A percentile compares a stretch with the other conserved stretches of the same genome.
These are phyloP conservation scores for Nannospalax galili DNA, from an alignment of 2,113 vertebrate species.

Conservation along the genomic window DNA sequence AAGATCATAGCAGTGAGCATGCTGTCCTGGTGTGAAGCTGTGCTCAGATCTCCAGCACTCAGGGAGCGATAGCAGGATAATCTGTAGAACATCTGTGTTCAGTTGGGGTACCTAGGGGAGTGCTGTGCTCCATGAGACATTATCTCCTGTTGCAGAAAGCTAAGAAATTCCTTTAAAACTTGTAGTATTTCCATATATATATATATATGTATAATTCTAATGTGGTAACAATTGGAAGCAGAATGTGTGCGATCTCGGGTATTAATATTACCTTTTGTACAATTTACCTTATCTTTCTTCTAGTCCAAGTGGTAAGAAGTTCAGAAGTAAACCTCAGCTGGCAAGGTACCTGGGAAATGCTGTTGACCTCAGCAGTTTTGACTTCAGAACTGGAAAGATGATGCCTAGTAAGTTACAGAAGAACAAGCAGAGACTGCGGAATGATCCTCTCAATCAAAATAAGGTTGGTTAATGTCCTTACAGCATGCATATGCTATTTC, in stretches of 20 bases:
- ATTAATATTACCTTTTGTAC: slow-evolving; percentile 64
- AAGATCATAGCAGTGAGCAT: background rate
- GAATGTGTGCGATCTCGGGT: slow-evolving; percentile 18
- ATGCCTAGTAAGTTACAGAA: slow-evolving; percentile 95
- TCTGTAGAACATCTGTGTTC: background rate
- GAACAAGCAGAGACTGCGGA: slow-evolving; percentile 92
- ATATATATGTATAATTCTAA: background rate
- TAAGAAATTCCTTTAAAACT: background rate
- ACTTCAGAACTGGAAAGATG: slow-evolving; percentile 92
- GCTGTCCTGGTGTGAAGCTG: background rate
- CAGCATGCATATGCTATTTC: background rate
- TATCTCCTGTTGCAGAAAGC: background rate
- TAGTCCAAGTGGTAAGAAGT: slow-evolving; percentile 94
- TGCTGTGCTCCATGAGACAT: background rate
- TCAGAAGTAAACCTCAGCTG: slow-evolving; percentile 95
- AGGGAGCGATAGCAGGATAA: background rate
- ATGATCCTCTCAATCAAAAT: slow-evolving; percentile 89
- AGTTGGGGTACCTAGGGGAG: background rate
- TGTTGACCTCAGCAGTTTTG: slow-evolving; percentile 91
- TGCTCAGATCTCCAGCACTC: background rate
- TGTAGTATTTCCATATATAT: background rate
- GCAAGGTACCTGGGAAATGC: slow-evolving; percentile 92
- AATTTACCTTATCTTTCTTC: slow-evolving; percentile 81
- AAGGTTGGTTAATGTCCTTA: slow-evolving; percentile 86
- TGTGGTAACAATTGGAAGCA: background rate